Conservation (phyloP, 2,113 vertebrate genomes). For the Pelobates fuscus region DNA sequence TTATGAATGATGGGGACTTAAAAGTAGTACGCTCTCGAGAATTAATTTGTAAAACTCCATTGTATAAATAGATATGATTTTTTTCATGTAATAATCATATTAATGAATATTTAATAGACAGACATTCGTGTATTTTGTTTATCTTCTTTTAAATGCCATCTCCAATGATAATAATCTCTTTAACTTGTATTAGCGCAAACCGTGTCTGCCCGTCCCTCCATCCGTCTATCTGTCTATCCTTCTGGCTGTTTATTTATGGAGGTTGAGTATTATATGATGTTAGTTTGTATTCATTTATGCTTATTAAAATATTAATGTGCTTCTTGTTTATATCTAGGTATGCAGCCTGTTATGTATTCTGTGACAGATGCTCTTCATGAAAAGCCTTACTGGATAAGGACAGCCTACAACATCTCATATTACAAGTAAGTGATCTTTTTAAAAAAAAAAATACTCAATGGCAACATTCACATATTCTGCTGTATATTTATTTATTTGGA, state of each 20-base stretch:
- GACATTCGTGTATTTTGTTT: no score
- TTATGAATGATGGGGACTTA: conserved; percentile 26
- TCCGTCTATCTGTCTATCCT: no score
- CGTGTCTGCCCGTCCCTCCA: no score
- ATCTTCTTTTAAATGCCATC: no score
- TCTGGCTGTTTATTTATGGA: no score
- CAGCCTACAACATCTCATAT: conserved; percentile 86
- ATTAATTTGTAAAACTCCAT: not conserved
- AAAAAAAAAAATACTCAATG: no score
- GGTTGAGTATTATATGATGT: no score
- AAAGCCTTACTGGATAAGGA: conserved; percentile 78
- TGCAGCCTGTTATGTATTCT: conserved; percentile 90
- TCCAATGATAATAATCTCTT: no score
- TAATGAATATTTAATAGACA: no score
- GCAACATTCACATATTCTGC: not conserved
- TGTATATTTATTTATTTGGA: not conserved
- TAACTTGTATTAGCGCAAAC: no score
- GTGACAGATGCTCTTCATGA: conserved; percentile 87
- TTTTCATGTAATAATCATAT: not conserved
- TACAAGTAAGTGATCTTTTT: conserved; percentile 85
- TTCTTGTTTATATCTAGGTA: conserved; percentile 69
- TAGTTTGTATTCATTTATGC: no score
- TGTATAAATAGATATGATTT: conserved; percentile 5
- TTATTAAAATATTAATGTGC: no score
- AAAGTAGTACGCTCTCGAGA: conserved; percentile 13